Evolutionary conservation across 1,140 invertebrate species (phyloP).

Genomic region (Octopus sinensis): DNA sequence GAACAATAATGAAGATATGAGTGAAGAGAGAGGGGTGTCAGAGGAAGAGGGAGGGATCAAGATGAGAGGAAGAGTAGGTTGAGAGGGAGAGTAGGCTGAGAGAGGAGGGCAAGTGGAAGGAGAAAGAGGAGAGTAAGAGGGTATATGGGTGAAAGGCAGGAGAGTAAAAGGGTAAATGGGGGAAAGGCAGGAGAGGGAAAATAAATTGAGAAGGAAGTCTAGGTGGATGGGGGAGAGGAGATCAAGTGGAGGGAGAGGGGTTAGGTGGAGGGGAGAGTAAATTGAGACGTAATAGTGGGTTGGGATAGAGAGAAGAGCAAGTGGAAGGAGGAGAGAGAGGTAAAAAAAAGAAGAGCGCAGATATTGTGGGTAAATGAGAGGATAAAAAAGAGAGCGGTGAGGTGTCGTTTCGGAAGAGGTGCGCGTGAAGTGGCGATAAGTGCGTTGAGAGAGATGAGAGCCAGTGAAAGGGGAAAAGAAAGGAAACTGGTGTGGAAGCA

Average conservation of each 20-base stretch:
- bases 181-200: not conserved
- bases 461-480: not conserved
- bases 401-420: too few relatives aligned
- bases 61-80: not conserved
- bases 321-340: not conserved
- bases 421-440: not conserved
- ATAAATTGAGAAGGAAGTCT: too few relatives aligned
- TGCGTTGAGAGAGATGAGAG: not conserved
- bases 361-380: too few relatives aligned
- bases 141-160: not conserved
- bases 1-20: not conserved
- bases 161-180: not conserved
- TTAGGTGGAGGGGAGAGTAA: too few relatives aligned
- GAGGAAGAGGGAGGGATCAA: not conserved
- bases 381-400: too few relatives aligned
- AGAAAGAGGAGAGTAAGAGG: constrained; percentile 7
- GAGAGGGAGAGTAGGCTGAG: not conserved
- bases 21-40: not conserved
- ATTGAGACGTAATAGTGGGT: too few relatives aligned
- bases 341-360: not conserved
- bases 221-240: too few relatives aligned
- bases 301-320: not conserved
- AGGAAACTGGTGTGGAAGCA: too few relatives aligned
- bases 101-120: not conserved
- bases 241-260: too few relatives aligned